Evolutionary conservation across 37 sponge, comb jelly and placozoan species (phyloP).

Genomic region (Agelas oroides): DNA sequence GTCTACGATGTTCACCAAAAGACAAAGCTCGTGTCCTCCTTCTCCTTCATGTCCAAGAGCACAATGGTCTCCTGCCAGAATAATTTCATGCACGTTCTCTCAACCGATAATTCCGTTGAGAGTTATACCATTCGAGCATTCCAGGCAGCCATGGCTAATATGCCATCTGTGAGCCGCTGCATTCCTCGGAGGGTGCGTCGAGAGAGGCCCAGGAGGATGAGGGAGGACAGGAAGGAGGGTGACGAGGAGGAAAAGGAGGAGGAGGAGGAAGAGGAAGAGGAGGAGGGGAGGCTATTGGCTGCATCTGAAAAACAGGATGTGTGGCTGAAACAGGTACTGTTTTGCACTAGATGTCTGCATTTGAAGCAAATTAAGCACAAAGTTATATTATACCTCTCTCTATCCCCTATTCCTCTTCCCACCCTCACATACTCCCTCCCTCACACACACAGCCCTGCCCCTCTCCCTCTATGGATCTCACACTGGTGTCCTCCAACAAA

Average conservation of each 20-base stretch:
- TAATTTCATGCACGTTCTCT: constrained; percentile 54
- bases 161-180: not conserved
- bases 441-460: constrained; percentile 47
- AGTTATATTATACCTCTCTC: too few relatives aligned
- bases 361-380: too few relatives aligned
- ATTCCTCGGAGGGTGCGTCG: not conserved
- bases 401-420: too few relatives aligned
- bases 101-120: constrained; percentile 47
- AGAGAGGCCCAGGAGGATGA: not conserved
- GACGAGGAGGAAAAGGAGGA: not conserved
- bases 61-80: constrained; percentile 9
- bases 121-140: constrained; percentile 56
- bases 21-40: constrained; percentile 23
- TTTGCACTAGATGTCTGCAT: not conserved
- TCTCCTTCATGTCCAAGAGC: constrained; percentile 59
- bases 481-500: constrained; percentile 55
- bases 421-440: not conserved
- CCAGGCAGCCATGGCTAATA: constrained; percentile 4
- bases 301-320: not conserved
- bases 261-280: not conserved
- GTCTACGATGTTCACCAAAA: constrained; percentile 54
- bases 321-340: constrained; percentile 44
- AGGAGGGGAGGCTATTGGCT: not conserved
- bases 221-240: not conserved
- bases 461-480: constrained; percentile 61